Percentiles rank a stretch among this genome's conserved stretches.
These are phyloP conservation scores for Acyrthosiphon pisum DNA, from an alignment of 1,140 invertebrate genomes.

Conservation along the genomic window DNA sequence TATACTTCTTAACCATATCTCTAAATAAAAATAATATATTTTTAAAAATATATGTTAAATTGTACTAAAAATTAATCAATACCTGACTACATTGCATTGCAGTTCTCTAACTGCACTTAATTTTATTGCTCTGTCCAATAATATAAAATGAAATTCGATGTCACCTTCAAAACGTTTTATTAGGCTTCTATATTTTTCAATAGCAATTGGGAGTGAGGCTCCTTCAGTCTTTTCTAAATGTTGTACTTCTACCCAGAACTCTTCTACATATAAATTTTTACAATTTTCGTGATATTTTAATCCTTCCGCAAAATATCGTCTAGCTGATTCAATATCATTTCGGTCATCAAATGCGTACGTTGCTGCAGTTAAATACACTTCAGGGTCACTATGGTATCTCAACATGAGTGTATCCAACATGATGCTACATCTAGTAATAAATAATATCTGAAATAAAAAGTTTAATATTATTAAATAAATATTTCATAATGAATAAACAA, in stretches of 20 bases:
- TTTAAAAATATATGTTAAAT: background rate
- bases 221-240: slow-evolving; percentile 6
- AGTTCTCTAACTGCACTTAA: slow-evolving; percentile 22
- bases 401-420: slow-evolving; percentile 32
- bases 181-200: slow-evolving; percentile 26
- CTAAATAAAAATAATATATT: background rate
- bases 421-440: slow-evolving; percentile 33
- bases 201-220: background rate
- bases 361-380: slow-evolving; percentile 41
- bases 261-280: slow-evolving; percentile 43
- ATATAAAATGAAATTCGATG: slow-evolving; percentile 38
- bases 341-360: slow-evolving; percentile 45
- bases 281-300: slow-evolving; percentile 32
- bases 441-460: slow-evolving; percentile 22
- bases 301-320: slow-evolving; percentile 35
- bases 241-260: slow-evolving; percentile 45
- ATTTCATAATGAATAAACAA: background rate
- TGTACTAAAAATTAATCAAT: background rate
- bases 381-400: slow-evolving; percentile 41
- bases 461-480: background rate
- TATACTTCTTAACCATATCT: slow-evolving; percentile 49
- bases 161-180: slow-evolving; percentile 39
- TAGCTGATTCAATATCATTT: slow-evolving; percentile 42
- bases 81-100: slow-evolving; percentile 43
- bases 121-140: slow-evolving; percentile 30